These are phyloP conservation scores for Nasonia vitripennis DNA, from an alignment of 1,140 invertebrate genomes.

Conservation along the genomic window DNA sequence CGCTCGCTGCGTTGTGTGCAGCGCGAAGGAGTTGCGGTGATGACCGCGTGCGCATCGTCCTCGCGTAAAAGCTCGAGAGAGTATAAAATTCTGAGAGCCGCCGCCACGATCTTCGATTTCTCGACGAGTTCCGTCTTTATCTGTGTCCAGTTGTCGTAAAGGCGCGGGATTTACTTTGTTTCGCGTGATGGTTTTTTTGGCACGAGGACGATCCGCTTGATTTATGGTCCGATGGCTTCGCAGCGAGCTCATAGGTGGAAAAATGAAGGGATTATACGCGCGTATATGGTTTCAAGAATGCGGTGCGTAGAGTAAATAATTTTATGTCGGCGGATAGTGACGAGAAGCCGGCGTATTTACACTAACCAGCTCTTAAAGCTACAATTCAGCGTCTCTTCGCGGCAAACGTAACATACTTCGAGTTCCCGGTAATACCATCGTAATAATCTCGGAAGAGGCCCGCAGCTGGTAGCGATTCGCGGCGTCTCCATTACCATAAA, in stretches of 20 bases:
- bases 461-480: constrained; percentile 16
- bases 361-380: not conserved
- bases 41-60: not conserved
- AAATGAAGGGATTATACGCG: too few relatives aligned
- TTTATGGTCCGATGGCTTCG: not conserved
- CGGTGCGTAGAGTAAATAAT: not conserved
- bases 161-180: not conserved
- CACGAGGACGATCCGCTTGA: not conserved
- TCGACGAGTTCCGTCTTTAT: not conserved
- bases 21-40: constrained; percentile 1
- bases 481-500: constrained; percentile 33
- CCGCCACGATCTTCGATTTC: not conserved
- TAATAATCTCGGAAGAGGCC: constrained; percentile 20
- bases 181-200: not conserved
- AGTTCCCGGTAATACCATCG: constrained; percentile 2
- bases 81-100: not conserved
- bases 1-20: constrained; percentile 5
- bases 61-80: not conserved
- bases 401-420: not conserved
- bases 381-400: not conserved
- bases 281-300: not conserved
- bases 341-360: not conserved
- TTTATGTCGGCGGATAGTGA: not conserved
- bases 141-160: not conserved
- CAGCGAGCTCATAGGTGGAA: not conserved